These are phyloP conservation scores for Merops nubicus DNA, from an alignment of 2,113 vertebrate species.

Conservation along the genomic window DNA sequence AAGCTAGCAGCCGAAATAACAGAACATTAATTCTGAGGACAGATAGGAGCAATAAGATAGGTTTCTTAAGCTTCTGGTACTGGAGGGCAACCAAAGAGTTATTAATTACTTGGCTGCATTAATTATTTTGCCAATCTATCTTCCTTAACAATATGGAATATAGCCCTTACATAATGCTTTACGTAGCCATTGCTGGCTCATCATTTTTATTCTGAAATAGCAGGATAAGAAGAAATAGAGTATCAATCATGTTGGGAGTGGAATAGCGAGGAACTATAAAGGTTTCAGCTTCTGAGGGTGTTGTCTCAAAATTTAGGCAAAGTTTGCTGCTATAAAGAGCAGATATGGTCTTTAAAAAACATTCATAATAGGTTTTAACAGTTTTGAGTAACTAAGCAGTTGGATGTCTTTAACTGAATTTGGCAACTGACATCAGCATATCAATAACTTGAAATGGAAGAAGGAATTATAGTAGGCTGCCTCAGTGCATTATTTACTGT, in stretches of 20 bases:
- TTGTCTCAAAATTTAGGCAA: neutral
- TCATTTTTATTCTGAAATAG: constrained; percentile 13
- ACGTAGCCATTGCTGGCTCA: neutral
- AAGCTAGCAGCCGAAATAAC: constrained; percentile 24
- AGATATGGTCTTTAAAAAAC: neutral
- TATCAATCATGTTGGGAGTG: neutral
- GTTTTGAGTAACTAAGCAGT: neutral
- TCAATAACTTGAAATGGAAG: neutral
- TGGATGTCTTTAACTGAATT: too few relatives aligned
- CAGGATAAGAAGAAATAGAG: neutral
- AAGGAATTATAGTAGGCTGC: neutral
- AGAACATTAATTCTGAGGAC: constrained; percentile 52
- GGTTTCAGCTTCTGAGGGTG: neutral
- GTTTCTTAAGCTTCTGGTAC: constrained; percentile 29
- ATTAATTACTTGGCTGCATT: constrained; percentile 59
- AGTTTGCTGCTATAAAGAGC: neutral
- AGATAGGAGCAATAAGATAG: constrained; percentile 15
- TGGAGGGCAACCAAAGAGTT: constrained; percentile 20
- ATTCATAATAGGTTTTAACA: neutral
- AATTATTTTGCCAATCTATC: constrained; percentile 60
- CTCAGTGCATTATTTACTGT: constrained; percentile 21
- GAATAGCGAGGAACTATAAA: neutral
- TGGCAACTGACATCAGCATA: neutral
- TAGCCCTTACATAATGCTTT: neutral
- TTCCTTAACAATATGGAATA: constrained; percentile 31